Evolutionary conservation across 2,888 invertebrate genomes (phyloP).

Genomic region (Sminthurinus aureus): DNA sequence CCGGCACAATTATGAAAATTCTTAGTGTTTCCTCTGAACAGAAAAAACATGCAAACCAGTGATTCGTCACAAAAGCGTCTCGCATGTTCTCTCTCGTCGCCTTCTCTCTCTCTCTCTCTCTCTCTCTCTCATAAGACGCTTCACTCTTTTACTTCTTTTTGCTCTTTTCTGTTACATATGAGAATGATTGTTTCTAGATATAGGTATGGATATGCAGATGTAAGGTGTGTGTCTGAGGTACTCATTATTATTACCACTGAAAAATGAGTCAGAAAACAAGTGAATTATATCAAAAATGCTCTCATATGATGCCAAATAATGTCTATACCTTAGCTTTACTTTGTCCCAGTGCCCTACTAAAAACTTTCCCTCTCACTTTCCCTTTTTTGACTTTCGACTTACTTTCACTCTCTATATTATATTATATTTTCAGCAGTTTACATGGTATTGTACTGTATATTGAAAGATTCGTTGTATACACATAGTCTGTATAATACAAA

Average conservation of each 20-base stretch:
- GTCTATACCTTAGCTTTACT: constrained; percentile 8
- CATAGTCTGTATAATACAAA: too few relatives aligned
- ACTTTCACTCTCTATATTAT: too few relatives aligned
- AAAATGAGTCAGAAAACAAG: constrained; percentile 2
- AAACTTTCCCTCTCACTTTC: constrained; percentile 22
- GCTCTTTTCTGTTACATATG: too few relatives aligned
- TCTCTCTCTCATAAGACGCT: not conserved
- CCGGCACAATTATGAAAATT: constrained; percentile 24
- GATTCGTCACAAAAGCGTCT: constrained; percentile 32
- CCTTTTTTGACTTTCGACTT: not conserved
- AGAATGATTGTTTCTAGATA: too few relatives aligned
- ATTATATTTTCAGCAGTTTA: too few relatives aligned
- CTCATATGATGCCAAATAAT: constrained; percentile 3
- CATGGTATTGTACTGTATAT: too few relatives aligned
- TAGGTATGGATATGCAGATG: not conserved
- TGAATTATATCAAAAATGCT: not conserved
- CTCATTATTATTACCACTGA: constrained; percentile 16
- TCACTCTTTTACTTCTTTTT: not conserved
- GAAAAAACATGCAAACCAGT: constrained; percentile 24
- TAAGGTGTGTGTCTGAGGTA: not conserved
- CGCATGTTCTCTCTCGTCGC: constrained; percentile 30
- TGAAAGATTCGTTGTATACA: too few relatives aligned
- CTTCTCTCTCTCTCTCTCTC: not conserved
- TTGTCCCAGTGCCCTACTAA: constrained; percentile 32
- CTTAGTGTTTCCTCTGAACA: constrained; percentile 6